Base-by-base conservation (phyloP, 2,113 vertebrate genomes). In the Zeus faber region DNA sequence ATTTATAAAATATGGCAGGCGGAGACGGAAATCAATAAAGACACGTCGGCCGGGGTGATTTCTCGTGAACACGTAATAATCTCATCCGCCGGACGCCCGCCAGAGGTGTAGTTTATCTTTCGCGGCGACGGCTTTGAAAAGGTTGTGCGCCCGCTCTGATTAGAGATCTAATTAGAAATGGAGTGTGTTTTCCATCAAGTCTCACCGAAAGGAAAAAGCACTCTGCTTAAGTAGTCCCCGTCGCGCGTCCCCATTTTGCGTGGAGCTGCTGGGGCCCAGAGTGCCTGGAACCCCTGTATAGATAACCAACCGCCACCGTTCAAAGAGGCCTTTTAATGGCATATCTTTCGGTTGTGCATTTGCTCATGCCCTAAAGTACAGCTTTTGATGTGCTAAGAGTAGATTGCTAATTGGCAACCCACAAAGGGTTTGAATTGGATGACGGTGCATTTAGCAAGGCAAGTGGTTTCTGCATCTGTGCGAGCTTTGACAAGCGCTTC, bases 361-460 rank as follows among this genome's bases (percentile, higher is more conserved):
- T 44, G 20, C 60, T 66, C 50, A 26, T 14, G n/a, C n/a, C n/a
- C n/a, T n/a, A n/a, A n/a, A 77, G 74, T 46, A 57, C 62, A 39
- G 26, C 66, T 74, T 82, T 84, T 80, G 75, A 82, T 83, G 73
- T 65, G 8, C 59, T 43, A 27, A 51, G 55, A 65, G 67, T 54
- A 81, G 62, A 83, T 73, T 76, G 56, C 69, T 85, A 83, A 86
- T 85, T 87, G 83, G 74, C 71, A 83, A 45, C 68, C 63, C 67
- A 66, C 76, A 78, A 73, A 81, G 66, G 73, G 72, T 72, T 70
- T 47, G 56, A 74, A 76, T 79, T 67, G 68, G 60, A 82, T 76
- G 70, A 77, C 54, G 72, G 65, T 43, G 66, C 66, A 62, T 78
- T 76, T 72, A 29, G 54, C 46, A 58, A 65, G 61, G 31, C 45